Base-by-base conservation (phyloP, 2,888 invertebrate species). In the Amblyjoppa fuscipennis region DNA sequence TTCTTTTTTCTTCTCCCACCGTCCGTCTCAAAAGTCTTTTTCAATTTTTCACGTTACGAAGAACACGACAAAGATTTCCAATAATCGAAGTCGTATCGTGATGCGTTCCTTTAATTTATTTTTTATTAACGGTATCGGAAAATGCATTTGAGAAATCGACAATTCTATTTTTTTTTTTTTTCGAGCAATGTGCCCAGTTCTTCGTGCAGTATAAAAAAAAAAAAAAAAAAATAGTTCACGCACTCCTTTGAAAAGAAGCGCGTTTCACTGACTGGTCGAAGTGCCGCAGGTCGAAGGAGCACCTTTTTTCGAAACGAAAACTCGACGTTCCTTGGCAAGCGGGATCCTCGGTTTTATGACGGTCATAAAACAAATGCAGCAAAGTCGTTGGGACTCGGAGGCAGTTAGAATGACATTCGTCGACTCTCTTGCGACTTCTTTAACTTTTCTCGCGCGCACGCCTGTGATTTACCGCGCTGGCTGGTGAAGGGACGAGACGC, bases 351-450 rank as follows among this genome's bases (percentile, higher is more conserved):
- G 81, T 81, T 91, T 90, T 90, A 90, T 73, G 88, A 84, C 84
- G 75, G 86, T 86, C 90, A 87, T 91, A 91, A 91, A 90, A 89
- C 89, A 90, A 91, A 91, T 90, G 91, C 87, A 64, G 61, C n/a
- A 16, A 25, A n/a, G 31, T 25, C 59, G 16, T 28, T 31, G 34
- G 16, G 61, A n/a, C 53, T 25, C 25, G 20, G 64, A 76, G 51
- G 76, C 38, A 51, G 49, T 49, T 41, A 41, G 28, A 28, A 45
- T 11, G 75, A 75, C 75, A 45, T 66, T 38, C 9, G 41, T 70
- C 64, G 38, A 80, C 16, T 64, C 25, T 38, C 31, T 34, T 31
- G 51, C 41, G 49, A 16, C 16, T 64, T 75, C 75, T 56, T 53
- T 28, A 51, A 75, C 69, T 83, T 75, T 79, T 83, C 75, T 71